Evolutionary conservation across 1,140 invertebrate genomes (phyloP).

Genomic region (Nasonia vitripennis): DNA sequence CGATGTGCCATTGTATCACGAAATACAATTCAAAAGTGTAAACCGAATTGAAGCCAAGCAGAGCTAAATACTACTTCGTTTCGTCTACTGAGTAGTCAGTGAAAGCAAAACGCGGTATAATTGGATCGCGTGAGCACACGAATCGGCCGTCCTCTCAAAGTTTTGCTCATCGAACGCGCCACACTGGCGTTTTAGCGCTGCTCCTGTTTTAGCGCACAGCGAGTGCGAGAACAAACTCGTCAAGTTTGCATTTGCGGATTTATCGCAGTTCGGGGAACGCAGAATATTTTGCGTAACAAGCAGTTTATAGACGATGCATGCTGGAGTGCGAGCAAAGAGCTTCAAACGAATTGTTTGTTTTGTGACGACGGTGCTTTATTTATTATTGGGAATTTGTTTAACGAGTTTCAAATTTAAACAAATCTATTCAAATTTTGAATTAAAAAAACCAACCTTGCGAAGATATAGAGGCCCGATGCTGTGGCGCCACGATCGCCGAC

Average conservation of each 20-base stretch:
- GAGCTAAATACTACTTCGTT: not conserved
- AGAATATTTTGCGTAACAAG: not conserved
- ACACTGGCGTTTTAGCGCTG: not conserved
- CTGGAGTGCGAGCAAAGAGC: too few species aligned
- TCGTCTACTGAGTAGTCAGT: not conserved
- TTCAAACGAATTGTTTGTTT: too few species aligned
- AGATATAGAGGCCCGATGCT: conserved; percentile 69
- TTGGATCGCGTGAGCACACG: conserved; percentile 27
- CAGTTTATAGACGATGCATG: not conserved
- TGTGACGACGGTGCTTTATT: too few species aligned
- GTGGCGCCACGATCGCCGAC: conserved; percentile 67
- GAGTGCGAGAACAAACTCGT: not conserved
- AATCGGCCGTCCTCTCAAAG: conserved; percentile 21
- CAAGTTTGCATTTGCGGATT: not conserved
- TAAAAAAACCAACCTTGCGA: conserved; percentile 63
- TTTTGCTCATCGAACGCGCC: conserved; percentile 20
- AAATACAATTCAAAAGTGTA: not conserved
- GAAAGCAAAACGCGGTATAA: conserved; percentile 26
- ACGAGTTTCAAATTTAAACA: too few species aligned
- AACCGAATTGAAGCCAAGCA: not conserved
- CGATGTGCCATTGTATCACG: not conserved
- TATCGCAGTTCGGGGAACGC: not conserved
- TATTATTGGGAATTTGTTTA: too few species aligned
- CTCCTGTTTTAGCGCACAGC: not conserved
- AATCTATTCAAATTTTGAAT: too few species aligned